Evolutionary conservation across 2,113 vertebrate species (phyloP).

Genomic region (Burhinus oedicnemus): DNA sequence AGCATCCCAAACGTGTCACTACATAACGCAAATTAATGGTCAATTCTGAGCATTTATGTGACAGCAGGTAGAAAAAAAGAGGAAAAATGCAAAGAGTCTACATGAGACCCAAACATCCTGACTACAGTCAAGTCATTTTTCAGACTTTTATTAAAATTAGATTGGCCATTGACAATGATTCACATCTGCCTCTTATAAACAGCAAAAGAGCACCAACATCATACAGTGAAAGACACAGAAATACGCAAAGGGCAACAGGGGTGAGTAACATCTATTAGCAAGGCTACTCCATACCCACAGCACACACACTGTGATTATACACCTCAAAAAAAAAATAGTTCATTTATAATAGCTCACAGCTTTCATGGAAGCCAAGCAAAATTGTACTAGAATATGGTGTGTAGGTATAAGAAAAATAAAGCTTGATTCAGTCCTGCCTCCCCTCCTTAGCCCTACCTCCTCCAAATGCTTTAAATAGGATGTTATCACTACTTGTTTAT

Average conservation of each 20-base stretch:
- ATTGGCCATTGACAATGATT: neutral
- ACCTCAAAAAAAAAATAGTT: neutral
- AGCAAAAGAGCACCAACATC: neutral
- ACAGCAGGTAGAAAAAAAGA: neutral
- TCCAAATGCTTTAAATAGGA: slow-evolving; percentile 3
- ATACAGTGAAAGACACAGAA: neutral
- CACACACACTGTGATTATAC: neutral
- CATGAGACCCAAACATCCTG: neutral
- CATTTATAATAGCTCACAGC: neutral
- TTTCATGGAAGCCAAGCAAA: neutral
- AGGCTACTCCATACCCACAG: neutral
- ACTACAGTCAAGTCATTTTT: neutral
- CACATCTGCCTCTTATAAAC: neutral
- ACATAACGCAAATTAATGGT: neutral
- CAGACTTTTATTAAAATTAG: neutral
- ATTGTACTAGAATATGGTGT: neutral
- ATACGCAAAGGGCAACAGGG: neutral
- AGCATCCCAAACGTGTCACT: neutral
- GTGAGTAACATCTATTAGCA: neutral
- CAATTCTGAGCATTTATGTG: neutral
- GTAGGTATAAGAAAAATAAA: neutral
- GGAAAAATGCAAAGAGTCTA: neutral
- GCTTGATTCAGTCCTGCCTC: slow-evolving; percentile 1
- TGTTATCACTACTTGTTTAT: slow-evolving; percentile 51
- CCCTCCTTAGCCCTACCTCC: slow-evolving; percentile 15